Evolutionary conservation across 2,113 vertebrate species (phyloP).

Genomic region (Hymenochirus boettgeri): DNA sequence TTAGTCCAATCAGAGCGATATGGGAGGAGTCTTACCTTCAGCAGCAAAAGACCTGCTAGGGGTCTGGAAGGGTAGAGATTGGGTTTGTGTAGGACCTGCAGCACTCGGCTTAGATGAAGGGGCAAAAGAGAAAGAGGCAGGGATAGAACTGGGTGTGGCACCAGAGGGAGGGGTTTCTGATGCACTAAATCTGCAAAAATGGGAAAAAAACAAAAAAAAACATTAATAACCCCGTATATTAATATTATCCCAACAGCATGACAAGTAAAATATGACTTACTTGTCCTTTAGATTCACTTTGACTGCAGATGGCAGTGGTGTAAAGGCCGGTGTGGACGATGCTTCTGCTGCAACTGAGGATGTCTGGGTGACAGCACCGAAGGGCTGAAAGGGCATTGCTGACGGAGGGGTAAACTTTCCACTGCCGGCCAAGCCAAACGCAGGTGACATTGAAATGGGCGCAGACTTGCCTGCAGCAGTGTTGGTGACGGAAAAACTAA

Average conservation of each 20-base stretch:
- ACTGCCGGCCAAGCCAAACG: no score
- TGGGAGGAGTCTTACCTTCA: slow-evolving; percentile 1
- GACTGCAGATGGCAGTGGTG: slow-evolving; percentile 57
- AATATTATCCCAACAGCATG: not conserved
- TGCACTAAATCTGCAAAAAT: slow-evolving; percentile 65
- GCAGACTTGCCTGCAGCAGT: no score
- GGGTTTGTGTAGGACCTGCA: slow-evolving; percentile 48
- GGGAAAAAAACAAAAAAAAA: not conserved
- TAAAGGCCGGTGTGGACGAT: slow-evolving; percentile 40
- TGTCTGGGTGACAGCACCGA: slow-evolving; percentile 60
- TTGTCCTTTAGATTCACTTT: slow-evolving; percentile 86
- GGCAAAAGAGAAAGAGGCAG: slow-evolving; percentile 61
- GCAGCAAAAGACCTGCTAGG: slow-evolving; percentile 1
- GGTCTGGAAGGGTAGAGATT: slow-evolving; percentile 35
- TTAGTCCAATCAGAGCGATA: no score
- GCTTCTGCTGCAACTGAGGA: slow-evolving; percentile 28
- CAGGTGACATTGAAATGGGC: no score
- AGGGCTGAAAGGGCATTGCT: slow-evolving; percentile 45
- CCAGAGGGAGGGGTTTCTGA: slow-evolving; percentile 55
- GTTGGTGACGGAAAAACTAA: no score
- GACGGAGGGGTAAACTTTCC: not conserved
- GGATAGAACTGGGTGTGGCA: slow-evolving; percentile 39
- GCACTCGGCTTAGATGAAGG: slow-evolving; percentile 59
- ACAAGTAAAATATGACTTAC: slow-evolving; percentile 55
- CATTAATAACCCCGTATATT: no score